Conservation (phyloP, 2,797 vertebrate genomes). For the Thalassophryne amazonica region DNA sequence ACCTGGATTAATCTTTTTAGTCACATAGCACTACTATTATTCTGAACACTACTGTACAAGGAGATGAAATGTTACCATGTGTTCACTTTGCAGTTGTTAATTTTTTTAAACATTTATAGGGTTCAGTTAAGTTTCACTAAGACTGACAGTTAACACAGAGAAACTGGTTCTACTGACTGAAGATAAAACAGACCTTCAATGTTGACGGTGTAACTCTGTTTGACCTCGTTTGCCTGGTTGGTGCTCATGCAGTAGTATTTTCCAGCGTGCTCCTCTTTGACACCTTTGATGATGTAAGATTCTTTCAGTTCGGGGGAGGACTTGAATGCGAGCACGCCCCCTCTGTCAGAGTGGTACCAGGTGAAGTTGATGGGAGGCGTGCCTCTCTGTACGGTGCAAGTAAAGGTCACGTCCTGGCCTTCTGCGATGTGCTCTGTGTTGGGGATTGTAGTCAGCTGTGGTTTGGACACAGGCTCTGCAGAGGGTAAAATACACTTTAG, state of each 20-base stretch:
- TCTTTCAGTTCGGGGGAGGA: not conserved
- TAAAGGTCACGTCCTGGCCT: conserved; percentile 55
- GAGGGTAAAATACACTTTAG: not conserved
- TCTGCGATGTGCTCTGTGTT: conserved; percentile 39
- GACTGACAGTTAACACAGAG: too few relatives aligned
- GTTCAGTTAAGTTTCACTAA: too few relatives aligned
- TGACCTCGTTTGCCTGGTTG: conserved; percentile 51
- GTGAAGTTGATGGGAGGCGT: conserved; percentile 64
- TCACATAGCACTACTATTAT: too few relatives aligned
- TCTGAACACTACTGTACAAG: too few relatives aligned
- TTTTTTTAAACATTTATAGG: too few relatives aligned
- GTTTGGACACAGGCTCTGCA: conserved; percentile 67
- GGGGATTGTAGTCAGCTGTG: conserved; percentile 34
- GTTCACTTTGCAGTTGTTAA: too few relatives aligned
- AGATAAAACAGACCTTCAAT: conserved; percentile 57
- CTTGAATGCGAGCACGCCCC: not conserved
- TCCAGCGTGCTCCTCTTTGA: conserved; percentile 45
- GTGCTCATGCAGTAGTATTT: conserved; percentile 63
- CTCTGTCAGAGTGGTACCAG: conserved; percentile 37
- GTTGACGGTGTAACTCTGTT: conserved; percentile 7
- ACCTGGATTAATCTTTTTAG: too few relatives aligned
- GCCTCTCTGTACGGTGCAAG: conserved; percentile 66
- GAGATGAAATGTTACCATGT: too few relatives aligned
- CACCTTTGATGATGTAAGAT: conserved; percentile 17
- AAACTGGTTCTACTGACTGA: not conserved